Base-by-base conservation (phyloP, 2,113 vertebrate genomes). In the Alethe castanea region DNA sequence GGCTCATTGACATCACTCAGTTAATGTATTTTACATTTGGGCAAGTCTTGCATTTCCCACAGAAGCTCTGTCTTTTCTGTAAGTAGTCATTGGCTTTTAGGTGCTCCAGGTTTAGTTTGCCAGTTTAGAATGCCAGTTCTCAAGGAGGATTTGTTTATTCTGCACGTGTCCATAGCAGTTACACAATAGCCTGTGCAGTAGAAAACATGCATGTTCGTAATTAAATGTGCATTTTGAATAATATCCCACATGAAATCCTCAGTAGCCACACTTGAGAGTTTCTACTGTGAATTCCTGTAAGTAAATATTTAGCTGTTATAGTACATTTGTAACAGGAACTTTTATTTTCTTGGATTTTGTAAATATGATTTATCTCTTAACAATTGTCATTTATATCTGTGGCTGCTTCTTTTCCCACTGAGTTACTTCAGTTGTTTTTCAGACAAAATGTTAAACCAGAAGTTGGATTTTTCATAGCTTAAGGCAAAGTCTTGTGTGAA, bases 11-110 rank as follows among this genome's bases (percentile, higher is more conserved):
- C 44, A 69, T 67, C 62, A 56, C 44, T 77, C 62, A 77, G 70
- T 95, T 90, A 69, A 91, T 93, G 14, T n/a, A 62, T 91, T 94
- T 95, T 82, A 82, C 56, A 59, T 94, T 79, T 9, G 9, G 33
- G 29, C 66, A 61, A 70, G 29, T 77, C 54, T 50, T 90, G 59
- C 2, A 1, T 86, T 94, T 95, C 59, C 60, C 62, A 80, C 82
- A 80, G 85, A 87, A 77, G 56, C 14, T 60, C 13, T 57, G 29
- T 42, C 65, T 85, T 78, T 77, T 79, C 66, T 78, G 0, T 14
- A 24, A 56, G 44, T 3, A 48, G 12, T 42, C 38, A 40, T 40
- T 60, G 33, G 28, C 18, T 95, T 94, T 69, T 57, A 62, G 71
- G 59, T 80, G 29, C 38, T 88, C 45, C 64, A 69, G 19, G 29